Evolutionary conservation across 1,140 invertebrate genomes (phyloP).

Genomic region (Drosophila azteca): DNA sequence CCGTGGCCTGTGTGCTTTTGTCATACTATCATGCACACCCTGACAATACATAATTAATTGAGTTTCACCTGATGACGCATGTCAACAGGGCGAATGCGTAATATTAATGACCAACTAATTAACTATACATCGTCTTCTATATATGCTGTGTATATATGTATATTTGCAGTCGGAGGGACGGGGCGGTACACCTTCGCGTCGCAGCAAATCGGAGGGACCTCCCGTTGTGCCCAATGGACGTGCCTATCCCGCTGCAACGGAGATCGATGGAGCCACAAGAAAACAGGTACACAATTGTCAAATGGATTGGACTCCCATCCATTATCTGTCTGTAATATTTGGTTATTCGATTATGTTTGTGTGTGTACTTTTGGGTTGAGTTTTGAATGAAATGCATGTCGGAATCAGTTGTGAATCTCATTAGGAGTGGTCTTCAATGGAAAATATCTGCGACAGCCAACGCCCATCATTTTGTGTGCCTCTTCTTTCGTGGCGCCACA

Average conservation of each 20-base stretch:
- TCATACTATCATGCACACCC: slow-evolving; percentile 38
- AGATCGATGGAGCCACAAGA: slow-evolving; percentile 83
- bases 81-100: slow-evolving; percentile 68
- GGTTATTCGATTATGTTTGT: too few relatives aligned
- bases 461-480: slow-evolving; percentile 17
- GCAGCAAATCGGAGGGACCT: slow-evolving; percentile 90
- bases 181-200: slow-evolving; percentile 85
- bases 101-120: slow-evolving; percentile 78
- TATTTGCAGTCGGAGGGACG: slow-evolving; percentile 86
- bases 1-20: slow-evolving; percentile 31
- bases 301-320: slow-evolving; percentile 15
- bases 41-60: slow-evolving; percentile 74
- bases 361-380: too few relatives aligned
- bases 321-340: too few relatives aligned
- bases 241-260: slow-evolving; percentile 80
- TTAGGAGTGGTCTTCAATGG: background rate
- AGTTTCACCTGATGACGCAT: slow-evolving; percentile 58
- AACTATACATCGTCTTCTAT: slow-evolving; percentile 42
- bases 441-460: background rate
- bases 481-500: slow-evolving; percentile 42
- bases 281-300: slow-evolving; percentile 82
- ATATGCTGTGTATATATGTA: background rate
- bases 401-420: background rate
- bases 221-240: slow-evolving; percentile 85
- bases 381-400: too few relatives aligned